Evolutionary conservation across 2,797 vertebrate species (phyloP).

Genomic region (Rhincodon typus): DNA sequence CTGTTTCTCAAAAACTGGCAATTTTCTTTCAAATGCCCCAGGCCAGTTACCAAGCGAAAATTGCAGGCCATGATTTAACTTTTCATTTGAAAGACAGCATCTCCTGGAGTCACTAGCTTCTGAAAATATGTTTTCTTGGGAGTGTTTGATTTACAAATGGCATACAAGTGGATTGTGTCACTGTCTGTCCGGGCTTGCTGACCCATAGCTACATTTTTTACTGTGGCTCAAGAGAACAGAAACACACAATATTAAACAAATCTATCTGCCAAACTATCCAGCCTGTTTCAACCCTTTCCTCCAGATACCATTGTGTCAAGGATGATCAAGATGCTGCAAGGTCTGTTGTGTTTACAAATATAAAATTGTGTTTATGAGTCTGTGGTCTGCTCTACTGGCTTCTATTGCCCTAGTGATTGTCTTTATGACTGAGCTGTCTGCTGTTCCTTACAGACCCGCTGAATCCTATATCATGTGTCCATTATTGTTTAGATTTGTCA

Average conservation of each 20-base stretch:
- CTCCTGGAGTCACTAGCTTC: too few relatives aligned
- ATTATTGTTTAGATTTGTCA: neutral
- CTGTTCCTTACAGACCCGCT: neutral
- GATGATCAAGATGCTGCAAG: neutral
- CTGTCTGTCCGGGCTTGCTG: neutral
- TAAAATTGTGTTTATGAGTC: neutral
- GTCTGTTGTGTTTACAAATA: neutral
- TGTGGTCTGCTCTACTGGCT: neutral
- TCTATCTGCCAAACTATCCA: neutral
- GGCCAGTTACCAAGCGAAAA: conserved; percentile 21
- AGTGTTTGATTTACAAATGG: conserved; percentile 9
- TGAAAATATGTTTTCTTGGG: neutral
- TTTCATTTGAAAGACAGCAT: too few relatives aligned
- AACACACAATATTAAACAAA: conserved; percentile 22
- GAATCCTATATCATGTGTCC: neutral
- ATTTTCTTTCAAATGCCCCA: conserved; percentile 10
- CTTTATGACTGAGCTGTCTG: neutral
- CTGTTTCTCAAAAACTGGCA: neutral
- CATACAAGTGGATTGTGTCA: neutral
- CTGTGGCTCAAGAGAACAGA: too few relatives aligned
- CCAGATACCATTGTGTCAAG: neutral
- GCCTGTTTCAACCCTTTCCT: neutral
- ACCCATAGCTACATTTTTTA: neutral
- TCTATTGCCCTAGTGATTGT: neutral
- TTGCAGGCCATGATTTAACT: conserved; percentile 25